A percentile compares a stretch with the other conserved stretches of the same genome.
Conservation (phyloP, 2,888 invertebrate species). For the Myathropa florea region DNA sequence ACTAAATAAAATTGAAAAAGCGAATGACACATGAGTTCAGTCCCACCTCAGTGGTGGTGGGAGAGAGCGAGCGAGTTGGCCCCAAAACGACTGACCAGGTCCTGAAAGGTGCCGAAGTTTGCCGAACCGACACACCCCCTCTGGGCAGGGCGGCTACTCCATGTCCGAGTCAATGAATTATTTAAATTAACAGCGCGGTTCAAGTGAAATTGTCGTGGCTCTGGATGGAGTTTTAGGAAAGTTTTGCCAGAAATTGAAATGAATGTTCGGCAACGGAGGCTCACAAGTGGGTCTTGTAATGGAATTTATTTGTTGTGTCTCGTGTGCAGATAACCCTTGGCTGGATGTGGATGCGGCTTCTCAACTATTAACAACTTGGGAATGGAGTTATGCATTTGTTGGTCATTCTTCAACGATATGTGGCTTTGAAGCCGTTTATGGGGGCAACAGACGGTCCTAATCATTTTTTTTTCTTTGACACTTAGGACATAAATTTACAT, state of each 20-base stretch:
- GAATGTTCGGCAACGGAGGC: background rate
- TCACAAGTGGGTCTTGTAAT: background rate
- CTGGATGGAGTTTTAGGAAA: background rate
- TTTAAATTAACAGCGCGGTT: conserved; percentile 15
- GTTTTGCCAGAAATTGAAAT: conserved; percentile 23
- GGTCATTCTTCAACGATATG: background rate
- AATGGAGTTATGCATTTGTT: background rate
- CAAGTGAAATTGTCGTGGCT: conserved; percentile 6
- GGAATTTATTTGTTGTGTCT: background rate
- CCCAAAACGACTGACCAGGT: conserved; percentile 5
- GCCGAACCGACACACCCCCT: background rate
- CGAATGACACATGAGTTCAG: conserved; percentile 24
- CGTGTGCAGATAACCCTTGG: background rate
- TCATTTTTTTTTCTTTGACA: background rate
- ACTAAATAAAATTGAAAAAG: conserved; percentile 53
- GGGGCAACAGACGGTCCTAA: background rate
- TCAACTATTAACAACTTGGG: background rate
- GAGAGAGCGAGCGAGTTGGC: background rate
- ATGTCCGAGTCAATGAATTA: conserved; percentile 33
- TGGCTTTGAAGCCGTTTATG: background rate
- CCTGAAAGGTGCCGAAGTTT: background rate
- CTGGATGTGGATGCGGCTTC: background rate
- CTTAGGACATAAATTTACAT: too few species aligned
- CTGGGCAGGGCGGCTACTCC: background rate
- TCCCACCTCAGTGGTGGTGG: background rate